Conservation (phyloP, 2,888 invertebrate species). For the Plemyria rubiginata region DNA sequence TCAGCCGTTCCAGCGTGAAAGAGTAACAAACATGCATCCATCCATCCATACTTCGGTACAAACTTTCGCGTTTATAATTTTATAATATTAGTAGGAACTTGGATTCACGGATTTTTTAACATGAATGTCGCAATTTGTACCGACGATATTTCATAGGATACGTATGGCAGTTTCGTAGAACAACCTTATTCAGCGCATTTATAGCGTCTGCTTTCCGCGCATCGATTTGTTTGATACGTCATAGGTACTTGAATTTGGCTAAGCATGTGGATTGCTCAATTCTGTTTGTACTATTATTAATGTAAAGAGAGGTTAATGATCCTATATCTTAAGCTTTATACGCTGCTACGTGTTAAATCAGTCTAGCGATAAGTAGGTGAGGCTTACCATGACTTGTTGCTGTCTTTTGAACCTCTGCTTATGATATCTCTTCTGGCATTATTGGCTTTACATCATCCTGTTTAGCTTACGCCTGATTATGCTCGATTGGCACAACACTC, state of each 20-base stretch:
- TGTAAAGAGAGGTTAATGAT: constrained; percentile 16
- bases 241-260: constrained; percentile 11
- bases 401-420: no score
- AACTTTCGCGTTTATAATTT: no score
- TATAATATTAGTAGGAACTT: no score
- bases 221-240: constrained; percentile 27
- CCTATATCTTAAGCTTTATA: background rate
- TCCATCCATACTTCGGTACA: no score
- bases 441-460: no score
- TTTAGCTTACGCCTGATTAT: no score
- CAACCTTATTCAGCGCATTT: background rate
- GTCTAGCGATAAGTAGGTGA: background rate
- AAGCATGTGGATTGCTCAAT: constrained; percentile 17
- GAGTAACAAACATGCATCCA: no score
- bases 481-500: no score
- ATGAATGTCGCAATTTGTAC: background rate
- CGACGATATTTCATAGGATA: background rate
- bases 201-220: constrained; percentile 8
- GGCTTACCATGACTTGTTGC: background rate
- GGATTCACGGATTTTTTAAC: no score
- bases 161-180: background rate
- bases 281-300: constrained; percentile 9
- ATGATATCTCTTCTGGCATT: no score
- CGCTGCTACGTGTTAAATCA: background rate
- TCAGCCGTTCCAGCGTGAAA: no score